phyloP scores from a whole-genome alignment of 2,888 invertebrate genomes.

The Coenonympha arcania region DNA sequence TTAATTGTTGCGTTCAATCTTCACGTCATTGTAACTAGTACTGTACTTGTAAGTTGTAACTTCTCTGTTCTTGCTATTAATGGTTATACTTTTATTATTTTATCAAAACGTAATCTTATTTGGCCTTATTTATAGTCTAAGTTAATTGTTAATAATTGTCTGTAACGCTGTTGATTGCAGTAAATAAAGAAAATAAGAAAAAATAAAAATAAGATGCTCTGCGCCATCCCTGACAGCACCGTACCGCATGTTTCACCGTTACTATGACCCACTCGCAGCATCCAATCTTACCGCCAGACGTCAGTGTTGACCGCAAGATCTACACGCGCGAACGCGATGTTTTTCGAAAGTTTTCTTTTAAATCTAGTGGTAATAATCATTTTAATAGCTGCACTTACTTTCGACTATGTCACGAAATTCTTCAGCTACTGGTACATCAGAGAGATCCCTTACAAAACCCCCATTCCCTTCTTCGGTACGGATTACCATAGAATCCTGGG shows the following conservation, averaged over 20 bases:
- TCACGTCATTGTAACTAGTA: too few species aligned
- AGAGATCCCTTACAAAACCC: constrained; percentile 55
- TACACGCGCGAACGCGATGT: constrained; percentile 56
- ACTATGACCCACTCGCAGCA: constrained; percentile 54
- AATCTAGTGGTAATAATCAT: constrained; percentile 48
- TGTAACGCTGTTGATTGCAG: too few species aligned
- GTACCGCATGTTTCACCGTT: constrained; percentile 43
- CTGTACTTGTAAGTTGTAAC: too few species aligned
- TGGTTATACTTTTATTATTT: too few species aligned
- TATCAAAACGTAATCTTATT: too few species aligned
- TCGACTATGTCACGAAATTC: constrained; percentile 66
- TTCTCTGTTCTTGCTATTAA: too few species aligned
- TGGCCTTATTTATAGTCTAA: too few species aligned
- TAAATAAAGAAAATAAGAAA: too few species aligned
- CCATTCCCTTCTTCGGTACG: constrained; percentile 58
- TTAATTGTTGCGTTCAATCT: neutral
- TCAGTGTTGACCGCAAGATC: constrained; percentile 49
- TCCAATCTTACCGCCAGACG: too few species aligned
- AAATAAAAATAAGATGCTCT: too few species aligned
- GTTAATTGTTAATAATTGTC: too few species aligned
- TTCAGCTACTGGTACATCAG: constrained; percentile 69
- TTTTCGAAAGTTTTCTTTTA: constrained; percentile 65
- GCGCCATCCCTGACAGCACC: neutral
- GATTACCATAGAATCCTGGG: constrained; percentile 60
- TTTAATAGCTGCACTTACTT: constrained; percentile 51